Evolutionary conservation across 2,888 invertebrate genomes (phyloP).

Genomic region (Tricholauxania praeusta): DNA sequence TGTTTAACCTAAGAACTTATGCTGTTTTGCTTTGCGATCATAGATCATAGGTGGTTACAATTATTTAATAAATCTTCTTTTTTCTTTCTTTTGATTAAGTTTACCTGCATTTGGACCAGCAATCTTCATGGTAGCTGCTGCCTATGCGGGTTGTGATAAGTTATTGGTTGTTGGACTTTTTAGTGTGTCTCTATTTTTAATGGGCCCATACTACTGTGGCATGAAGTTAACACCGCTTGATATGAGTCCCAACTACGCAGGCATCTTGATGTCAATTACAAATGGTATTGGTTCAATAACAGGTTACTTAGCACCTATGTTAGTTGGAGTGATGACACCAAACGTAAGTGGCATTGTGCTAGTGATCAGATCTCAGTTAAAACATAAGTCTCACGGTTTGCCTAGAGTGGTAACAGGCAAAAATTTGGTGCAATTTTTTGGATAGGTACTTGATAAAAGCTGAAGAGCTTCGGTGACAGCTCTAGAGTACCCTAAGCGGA

Average conservation of each 20-base stretch:
- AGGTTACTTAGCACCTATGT: slow-evolving; percentile 75
- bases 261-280: slow-evolving; percentile 75
- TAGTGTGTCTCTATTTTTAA: slow-evolving; percentile 75
- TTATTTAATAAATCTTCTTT: neutral
- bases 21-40: too few species aligned
- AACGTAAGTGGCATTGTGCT: slow-evolving; percentile 80
- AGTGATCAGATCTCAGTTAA: slow-evolving; percentile 71
- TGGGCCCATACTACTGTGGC: slow-evolving; percentile 77
- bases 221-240: slow-evolving; percentile 77
- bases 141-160: slow-evolving; percentile 75
- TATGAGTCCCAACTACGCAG: slow-evolving; percentile 75
- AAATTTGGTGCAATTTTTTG: too few species aligned
- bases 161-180: slow-evolving; percentile 71
- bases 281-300: slow-evolving; percentile 78
- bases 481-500: too few species aligned
- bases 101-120: slow-evolving; percentile 73
- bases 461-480: too few species aligned
- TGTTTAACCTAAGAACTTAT: too few species aligned
- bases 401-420: too few species aligned
- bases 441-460: too few species aligned
- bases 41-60: too few species aligned
- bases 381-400: too few species aligned
- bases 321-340: slow-evolving; percentile 75
- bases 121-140: slow-evolving; percentile 74
- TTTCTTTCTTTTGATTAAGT: slow-evolving; percentile 17